Evolutionary conservation across 1,140 invertebrate genomes (phyloP).

Genomic region (Hydropsyche tenuis): DNA sequence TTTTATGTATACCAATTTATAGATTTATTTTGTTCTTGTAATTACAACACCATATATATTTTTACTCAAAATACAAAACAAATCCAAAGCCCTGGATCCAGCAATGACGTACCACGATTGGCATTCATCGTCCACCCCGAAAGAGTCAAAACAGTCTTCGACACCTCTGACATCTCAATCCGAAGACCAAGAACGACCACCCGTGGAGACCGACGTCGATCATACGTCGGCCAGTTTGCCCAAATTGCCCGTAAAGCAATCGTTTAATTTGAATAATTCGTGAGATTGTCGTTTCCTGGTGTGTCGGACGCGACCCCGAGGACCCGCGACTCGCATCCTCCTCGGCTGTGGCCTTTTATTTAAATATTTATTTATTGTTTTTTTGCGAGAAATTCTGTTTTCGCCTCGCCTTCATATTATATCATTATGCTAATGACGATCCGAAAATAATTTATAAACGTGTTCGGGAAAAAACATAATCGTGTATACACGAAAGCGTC

Average conservation of each 20-base stretch:
- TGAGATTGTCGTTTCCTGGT: conserved; percentile 43
- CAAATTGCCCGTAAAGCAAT: conserved; percentile 48
- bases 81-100: no score
- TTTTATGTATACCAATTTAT: no score
- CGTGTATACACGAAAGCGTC: no score
- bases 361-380: not conserved
- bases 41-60: no score
- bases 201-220: conserved; percentile 25
- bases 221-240: conserved; percentile 33
- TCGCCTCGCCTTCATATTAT: not conserved
- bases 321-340: not conserved
- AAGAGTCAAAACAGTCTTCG: not conserved
- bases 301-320: not conserved
- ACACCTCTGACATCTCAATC: conserved; percentile 30
- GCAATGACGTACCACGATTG: not conserved
- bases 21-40: no score
- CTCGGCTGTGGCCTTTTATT: not conserved
- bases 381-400: not conserved
- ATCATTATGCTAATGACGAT: conserved; percentile 3
- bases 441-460: not conserved
- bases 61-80: no score
- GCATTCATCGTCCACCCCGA: conserved; percentile 5
- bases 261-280: conserved; percentile 42
- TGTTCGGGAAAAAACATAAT: not conserved
- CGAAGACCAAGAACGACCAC: conserved; percentile 3